Conservation (phyloP, 1,140 invertebrate species). For the Drosophila biarmipes region DNA sequence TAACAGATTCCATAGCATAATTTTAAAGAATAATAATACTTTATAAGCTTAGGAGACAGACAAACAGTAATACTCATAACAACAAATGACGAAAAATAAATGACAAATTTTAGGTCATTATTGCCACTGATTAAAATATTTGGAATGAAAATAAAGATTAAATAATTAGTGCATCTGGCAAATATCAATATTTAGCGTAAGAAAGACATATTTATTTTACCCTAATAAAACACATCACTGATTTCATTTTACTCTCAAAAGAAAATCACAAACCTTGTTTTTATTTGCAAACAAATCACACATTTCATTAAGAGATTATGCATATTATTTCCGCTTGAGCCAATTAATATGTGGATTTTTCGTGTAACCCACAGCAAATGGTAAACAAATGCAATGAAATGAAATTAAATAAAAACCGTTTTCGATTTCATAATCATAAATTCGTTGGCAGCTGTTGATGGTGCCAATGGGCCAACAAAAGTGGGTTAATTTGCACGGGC, state of each 20-base stretch:
- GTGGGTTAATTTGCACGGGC: slow-evolving; percentile 64
- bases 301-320: slow-evolving; percentile 5
- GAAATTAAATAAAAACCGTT: slow-evolving; percentile 63
- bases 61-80: background rate
- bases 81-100: too few relatives aligned
- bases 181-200: background rate
- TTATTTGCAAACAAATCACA: background rate
- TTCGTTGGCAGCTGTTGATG: slow-evolving; percentile 34
- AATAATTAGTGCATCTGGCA: background rate
- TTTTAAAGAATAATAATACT: background rate
- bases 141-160: background rate
- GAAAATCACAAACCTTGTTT: background rate
- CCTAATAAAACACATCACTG: too few relatives aligned
- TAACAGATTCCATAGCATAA: too few relatives aligned
- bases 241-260: background rate
- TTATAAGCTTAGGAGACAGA: background rate
- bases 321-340: slow-evolving; percentile 32
- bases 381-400: slow-evolving; percentile 53
- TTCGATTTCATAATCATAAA: slow-evolving; percentile 65
- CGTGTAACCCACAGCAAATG: slow-evolving; percentile 13
- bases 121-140: background rate
- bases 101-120: background rate
- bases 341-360: slow-evolving; percentile 33
- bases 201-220: background rate
- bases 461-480: slow-evolving; percentile 52